Percentiles rank a stretch among this genome's conserved stretches.
Conservation (phyloP, 2,888 invertebrate species). For the Latheticus oryzae region DNA sequence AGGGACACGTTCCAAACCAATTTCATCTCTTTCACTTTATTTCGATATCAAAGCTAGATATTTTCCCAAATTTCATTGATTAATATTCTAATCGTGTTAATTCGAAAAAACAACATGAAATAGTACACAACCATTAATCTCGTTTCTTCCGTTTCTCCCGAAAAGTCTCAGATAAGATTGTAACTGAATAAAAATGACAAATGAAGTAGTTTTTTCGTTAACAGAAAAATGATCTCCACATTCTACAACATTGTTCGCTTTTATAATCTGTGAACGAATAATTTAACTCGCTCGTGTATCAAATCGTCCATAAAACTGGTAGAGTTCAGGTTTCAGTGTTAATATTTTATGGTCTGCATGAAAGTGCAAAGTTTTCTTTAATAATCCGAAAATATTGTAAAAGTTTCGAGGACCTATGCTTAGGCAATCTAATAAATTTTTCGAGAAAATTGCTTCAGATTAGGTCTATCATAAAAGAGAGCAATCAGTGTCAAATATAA, state of each 20-base stretch:
- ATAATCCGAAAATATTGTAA: conserved; percentile 18
- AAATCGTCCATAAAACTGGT: conserved; percentile 16
- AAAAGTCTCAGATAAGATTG: too few relatives aligned
- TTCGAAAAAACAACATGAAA: too few relatives aligned
- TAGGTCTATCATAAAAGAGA: neutral
- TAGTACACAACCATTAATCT: too few relatives aligned
- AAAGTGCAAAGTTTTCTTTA: conserved; percentile 18
- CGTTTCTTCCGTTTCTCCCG: too few relatives aligned
- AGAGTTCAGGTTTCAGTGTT: conserved; percentile 4
- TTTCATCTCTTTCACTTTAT: conserved; percentile 47
- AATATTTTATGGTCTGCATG: conserved; percentile 12
- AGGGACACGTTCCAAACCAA: conserved; percentile 48
- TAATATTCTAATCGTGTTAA: too few relatives aligned
- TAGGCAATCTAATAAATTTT: conserved; percentile 6
- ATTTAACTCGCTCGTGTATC: conserved; percentile 4
- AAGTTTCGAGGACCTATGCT: neutral
- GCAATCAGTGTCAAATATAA: neutral
- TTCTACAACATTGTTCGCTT: neutral
- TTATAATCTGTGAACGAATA: neutral
- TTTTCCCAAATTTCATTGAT: too few relatives aligned
- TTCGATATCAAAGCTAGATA: too few relatives aligned
- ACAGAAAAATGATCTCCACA: too few relatives aligned
- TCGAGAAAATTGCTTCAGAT: neutral
- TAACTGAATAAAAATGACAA: too few relatives aligned
- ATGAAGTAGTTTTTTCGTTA: too few relatives aligned